Evolutionary conservation across 2,888 invertebrate genomes (phyloP).

Genomic region (Dynastes maya): DNA sequence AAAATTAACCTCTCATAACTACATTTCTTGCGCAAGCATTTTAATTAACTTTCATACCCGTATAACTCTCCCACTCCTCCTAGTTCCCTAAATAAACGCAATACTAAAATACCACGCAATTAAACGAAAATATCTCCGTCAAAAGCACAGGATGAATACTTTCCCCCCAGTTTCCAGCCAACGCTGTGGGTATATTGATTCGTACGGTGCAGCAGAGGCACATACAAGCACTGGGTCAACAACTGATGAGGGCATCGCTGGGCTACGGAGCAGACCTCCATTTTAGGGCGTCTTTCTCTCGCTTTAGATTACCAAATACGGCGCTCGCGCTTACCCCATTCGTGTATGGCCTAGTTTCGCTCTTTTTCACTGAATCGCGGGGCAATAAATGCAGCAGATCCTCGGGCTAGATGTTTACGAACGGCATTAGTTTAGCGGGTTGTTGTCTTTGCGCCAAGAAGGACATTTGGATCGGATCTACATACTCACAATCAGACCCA

Average conservation of each 20-base stretch:
- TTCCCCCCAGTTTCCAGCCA: not conserved
- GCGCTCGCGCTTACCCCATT: constrained; percentile 38
- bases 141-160: too few species aligned
- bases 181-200: constrained; percentile 54
- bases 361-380: not conserved
- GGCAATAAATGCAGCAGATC: constrained; percentile 37
- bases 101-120: too few species aligned
- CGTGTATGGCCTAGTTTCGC: constrained; percentile 47
- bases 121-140: too few species aligned
- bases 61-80: too few species aligned
- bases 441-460: not conserved
- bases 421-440: constrained; percentile 17
- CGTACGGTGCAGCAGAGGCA: constrained; percentile 52
- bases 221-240: constrained; percentile 55
- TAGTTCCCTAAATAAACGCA: too few species aligned
- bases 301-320: not conserved
- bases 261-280: constrained; percentile 53
- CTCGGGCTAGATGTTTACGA: constrained; percentile 46
- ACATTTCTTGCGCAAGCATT: too few species aligned
- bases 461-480: not conserved
- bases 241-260: constrained; percentile 50
- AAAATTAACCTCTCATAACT: too few species aligned
- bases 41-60: too few species aligned
- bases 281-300: constrained; percentile 32
- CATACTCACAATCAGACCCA: too few species aligned